Percentiles rank a stretch among this genome's conserved stretches.
Evolutionary conservation across 2,113 vertebrate species (phyloP).

Genomic region (Melospiza melodia): DNA sequence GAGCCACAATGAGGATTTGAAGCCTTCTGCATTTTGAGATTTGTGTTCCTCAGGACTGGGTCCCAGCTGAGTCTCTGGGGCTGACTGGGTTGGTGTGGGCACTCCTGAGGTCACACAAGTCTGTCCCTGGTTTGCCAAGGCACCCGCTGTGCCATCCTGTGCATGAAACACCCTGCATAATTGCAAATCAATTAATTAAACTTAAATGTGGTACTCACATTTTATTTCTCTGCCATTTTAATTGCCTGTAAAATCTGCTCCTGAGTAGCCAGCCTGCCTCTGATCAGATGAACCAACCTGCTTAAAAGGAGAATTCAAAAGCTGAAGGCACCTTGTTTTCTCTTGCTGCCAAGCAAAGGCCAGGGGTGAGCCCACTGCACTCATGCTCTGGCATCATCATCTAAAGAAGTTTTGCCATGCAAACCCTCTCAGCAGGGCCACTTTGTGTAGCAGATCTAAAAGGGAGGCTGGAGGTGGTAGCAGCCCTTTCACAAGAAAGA

Average conservation of each 20-base stretch:
- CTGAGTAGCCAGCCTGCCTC: background rate
- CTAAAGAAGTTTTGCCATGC: background rate
- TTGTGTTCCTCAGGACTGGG: background rate
- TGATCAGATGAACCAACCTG: accelerated
- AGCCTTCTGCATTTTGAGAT: background rate
- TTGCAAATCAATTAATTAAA: background rate
- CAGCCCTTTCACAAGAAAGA: background rate
- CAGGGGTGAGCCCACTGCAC: accelerated
- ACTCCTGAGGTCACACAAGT: accelerated
- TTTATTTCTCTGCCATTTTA: background rate
- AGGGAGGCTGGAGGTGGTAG: background rate
- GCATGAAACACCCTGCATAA: background rate
- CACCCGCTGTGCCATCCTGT: background rate
- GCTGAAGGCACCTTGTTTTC: background rate
- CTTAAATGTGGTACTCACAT: background rate
- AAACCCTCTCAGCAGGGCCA: background rate
- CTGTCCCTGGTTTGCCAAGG: background rate
- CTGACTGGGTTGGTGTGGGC: background rate
- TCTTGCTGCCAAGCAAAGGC: background rate
- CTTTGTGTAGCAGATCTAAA: background rate
- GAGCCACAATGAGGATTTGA: background rate
- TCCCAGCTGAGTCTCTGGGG: accelerated
- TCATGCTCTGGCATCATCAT: background rate
- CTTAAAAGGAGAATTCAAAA: background rate
- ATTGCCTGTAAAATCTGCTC: background rate